phyloP scores from a whole-genome alignment of 2,888 invertebrate species.

The Drosophila colorata region DNA sequence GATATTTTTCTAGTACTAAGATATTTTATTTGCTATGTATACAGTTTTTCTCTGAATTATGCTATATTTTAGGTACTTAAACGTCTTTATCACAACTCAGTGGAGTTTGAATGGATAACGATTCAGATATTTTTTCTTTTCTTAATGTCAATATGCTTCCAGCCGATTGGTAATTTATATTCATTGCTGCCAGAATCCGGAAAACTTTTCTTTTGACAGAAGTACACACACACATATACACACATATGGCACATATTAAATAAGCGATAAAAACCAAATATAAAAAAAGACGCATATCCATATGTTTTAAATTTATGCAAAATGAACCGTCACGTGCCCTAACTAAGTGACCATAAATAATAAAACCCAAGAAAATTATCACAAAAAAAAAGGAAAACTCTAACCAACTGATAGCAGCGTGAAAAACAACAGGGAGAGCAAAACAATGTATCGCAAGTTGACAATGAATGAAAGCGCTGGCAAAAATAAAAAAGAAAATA shows the following conservation, averaged over 20 bases:
- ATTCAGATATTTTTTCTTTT: neutral
- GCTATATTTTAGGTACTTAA: neutral
- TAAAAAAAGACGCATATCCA: conserved; percentile 39
- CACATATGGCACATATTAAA: conserved; percentile 25
- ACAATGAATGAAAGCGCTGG: conserved; percentile 48
- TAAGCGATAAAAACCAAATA: conserved; percentile 48
- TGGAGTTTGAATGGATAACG: neutral
- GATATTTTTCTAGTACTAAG: no score
- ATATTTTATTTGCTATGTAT: no score
- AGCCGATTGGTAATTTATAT: conserved; percentile 45
- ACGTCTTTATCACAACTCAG: neutral
- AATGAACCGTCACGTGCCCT: conserved; percentile 58
- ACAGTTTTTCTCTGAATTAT: neutral
- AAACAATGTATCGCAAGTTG: conserved; percentile 34
- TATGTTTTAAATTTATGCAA: conserved; percentile 63
- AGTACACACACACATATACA: conserved; percentile 21
- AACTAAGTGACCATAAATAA: conserved; percentile 70
- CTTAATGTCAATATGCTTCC: conserved; percentile 21
- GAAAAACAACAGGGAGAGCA: conserved; percentile 13
- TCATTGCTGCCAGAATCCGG: conserved; percentile 33
- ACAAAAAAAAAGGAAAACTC: conserved; percentile 21
- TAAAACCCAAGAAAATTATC: conserved; percentile 29
- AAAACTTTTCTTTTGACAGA: conserved; percentile 46
- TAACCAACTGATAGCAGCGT: conserved; percentile 34
- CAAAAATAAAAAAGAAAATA: conserved; percentile 8